Base-by-base conservation (phyloP, 2,113 vertebrate species). In the Poicephalus meyeri region DNA sequence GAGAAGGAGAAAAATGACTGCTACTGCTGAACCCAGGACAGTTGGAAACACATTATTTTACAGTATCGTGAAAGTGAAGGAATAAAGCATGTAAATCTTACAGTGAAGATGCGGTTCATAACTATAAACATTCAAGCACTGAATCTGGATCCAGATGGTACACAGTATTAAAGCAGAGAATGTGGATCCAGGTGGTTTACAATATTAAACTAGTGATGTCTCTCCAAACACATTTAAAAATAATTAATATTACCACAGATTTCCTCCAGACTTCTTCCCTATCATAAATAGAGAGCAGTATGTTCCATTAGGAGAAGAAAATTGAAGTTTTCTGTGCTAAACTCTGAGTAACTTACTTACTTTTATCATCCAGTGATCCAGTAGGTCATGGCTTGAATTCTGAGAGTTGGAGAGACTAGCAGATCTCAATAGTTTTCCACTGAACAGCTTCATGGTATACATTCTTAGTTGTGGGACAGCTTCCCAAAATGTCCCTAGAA, bases 221-320 rank as follows among this genome's bases (percentile, higher is more conserved):
- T 96, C 94, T 91, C 83, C 71, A 94, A 91, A 77, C 72, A 90
- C 89, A 84, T 85, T 86, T 91, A 33, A 93, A 94, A 90, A 90
- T 92, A 94, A 95, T 96, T 97, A 97, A 93, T 96, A 97, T 95
- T 89, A 86, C 87, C 47, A 55, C 80, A 61, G 46, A 94, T 91
- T 90, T 96, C 65, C 63, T 95, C 76, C 93, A 93, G 69, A 90
- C 50, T 85, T 92, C 72, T 87, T 93, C 44, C 72, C 29, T 91
- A 79, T 93, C 64, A 89, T 76, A 87, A 91, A 95, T 90, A 95
- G 65, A 86, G 72, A 91, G 64, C 46, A 93, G 31, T 23, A 42
- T 5, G 26, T 69, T 78, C 92, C 74, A 83, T 86, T 55, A 68
- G 61, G 84, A 91, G 12, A 24, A 4, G 13, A 58, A 94, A 91